Percentiles rank a stretch among this genome's conserved stretches.
Evolutionary conservation across 2,797 vertebrate species (phyloP).

Genomic region (Typhlichthys subterraneus): DNA sequence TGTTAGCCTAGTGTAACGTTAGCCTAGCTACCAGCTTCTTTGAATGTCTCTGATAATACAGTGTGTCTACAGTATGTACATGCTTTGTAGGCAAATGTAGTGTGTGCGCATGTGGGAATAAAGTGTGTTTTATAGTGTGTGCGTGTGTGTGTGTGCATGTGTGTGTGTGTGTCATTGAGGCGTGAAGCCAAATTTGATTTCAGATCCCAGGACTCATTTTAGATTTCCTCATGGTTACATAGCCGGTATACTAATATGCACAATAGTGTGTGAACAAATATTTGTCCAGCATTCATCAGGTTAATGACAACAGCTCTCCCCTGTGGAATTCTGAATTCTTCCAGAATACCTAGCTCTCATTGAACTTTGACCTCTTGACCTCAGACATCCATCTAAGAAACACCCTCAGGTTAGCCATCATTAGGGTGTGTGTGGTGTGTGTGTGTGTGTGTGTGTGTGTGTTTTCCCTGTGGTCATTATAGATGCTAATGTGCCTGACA

Average conservation of each 20-base stretch:
- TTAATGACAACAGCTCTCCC: conserved; percentile 5
- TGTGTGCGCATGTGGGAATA: neutral
- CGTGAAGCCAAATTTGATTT: conserved; percentile 17
- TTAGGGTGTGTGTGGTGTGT: conserved; percentile 8
- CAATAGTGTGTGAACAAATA: conserved; percentile 10
- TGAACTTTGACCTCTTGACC: conserved; percentile 15
- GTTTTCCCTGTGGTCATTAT: conserved; percentile 12
- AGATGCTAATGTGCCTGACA: conserved; percentile 18
- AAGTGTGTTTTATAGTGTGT: conserved; percentile 13
- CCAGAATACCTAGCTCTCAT: neutral
- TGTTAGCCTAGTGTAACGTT: neutral
- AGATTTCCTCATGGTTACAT: conserved; percentile 27
- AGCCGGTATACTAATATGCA: conserved; percentile 30
- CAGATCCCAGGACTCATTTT: conserved; percentile 21
- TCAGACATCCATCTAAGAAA: neutral
- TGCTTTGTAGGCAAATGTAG: conserved; percentile 17
- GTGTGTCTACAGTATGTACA: conserved; percentile 1
- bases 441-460: conserved; percentile 7
- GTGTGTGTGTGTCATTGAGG: neutral
- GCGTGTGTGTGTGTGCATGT: conserved; percentile 8
- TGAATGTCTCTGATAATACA: neutral
- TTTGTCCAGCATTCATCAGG: neutral
- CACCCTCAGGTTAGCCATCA: conserved; percentile 1
- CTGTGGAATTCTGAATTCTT: neutral
- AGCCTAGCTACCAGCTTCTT: conserved; percentile 9